These are phyloP conservation scores for Venusia cambrica DNA, from an alignment of 2,888 invertebrate species.

Conservation along the genomic window DNA sequence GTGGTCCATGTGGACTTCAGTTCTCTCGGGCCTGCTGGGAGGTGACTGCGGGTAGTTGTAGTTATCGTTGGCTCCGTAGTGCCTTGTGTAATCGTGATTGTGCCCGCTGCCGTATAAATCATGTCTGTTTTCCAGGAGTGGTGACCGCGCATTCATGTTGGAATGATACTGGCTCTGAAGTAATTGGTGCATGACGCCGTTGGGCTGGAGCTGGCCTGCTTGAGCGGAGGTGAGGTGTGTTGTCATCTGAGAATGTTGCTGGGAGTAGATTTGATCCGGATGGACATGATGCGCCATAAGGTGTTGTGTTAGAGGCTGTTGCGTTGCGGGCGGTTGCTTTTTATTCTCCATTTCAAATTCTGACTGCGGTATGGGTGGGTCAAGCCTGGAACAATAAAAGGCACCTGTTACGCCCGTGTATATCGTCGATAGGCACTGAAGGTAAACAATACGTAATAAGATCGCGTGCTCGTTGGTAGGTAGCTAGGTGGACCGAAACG, in stretches of 20 bases:
- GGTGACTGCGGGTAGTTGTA: slow-evolving; percentile 78
- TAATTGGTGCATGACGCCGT: slow-evolving; percentile 80
- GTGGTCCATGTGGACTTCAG: slow-evolving; percentile 66
- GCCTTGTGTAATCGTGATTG: slow-evolving; percentile 75
- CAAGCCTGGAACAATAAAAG: slow-evolving; percentile 82
- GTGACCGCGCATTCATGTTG: slow-evolving; percentile 73
- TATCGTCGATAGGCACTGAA: slow-evolving; percentile 1
- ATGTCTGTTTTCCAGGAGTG: slow-evolving; percentile 78
- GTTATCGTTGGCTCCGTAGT: slow-evolving; percentile 80
- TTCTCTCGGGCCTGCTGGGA: slow-evolving; percentile 64
- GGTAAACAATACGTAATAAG: slow-evolving; percentile 11
- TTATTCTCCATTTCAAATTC: slow-evolving; percentile 85
- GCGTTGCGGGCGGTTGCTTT: slow-evolving; percentile 74
- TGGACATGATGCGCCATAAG: slow-evolving; percentile 74
- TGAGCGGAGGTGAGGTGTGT: slow-evolving; percentile 63
- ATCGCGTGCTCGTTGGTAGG: slow-evolving; percentile 42
- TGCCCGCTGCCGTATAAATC: slow-evolving; percentile 80
- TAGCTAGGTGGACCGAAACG: slow-evolving; percentile 44
- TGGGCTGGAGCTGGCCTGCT: slow-evolving; percentile 70
- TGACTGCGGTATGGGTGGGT: slow-evolving; percentile 84
- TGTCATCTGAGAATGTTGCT: slow-evolving; percentile 67
- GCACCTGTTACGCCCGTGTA: slow-evolving; percentile 8
- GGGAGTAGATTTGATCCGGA: slow-evolving; percentile 72
- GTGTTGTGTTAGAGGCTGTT: slow-evolving; percentile 78
- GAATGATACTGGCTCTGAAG: slow-evolving; percentile 72